A percentile compares a stretch with the other conserved stretches of the same genome.
Conservation (phyloP, 1,140 invertebrate genomes). For the Hylaeus volcanicus region DNA sequence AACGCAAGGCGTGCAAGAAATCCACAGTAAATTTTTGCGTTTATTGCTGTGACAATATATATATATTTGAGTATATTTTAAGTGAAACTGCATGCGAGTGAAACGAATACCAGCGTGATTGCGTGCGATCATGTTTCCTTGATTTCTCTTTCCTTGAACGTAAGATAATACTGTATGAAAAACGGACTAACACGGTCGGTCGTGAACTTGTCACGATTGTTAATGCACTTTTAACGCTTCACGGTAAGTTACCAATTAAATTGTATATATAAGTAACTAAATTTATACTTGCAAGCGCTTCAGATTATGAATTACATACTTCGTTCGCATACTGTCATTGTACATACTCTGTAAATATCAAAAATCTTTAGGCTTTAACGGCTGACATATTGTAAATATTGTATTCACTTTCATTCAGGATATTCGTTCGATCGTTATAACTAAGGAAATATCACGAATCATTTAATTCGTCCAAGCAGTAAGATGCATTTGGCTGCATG, state of each 20-base stretch:
- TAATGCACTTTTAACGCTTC: neutral
- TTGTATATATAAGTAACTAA: slow-evolving; percentile 24
- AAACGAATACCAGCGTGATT: slow-evolving; percentile 4
- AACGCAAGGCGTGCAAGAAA: neutral
- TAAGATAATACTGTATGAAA: neutral
- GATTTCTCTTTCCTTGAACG: neutral
- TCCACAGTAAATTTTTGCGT: neutral
- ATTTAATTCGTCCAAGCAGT: neutral
- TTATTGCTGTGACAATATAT: slow-evolving; percentile 1
- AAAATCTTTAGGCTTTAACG: neutral
- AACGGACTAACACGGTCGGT: neutral
- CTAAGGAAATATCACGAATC: neutral
- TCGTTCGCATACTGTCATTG: neutral
- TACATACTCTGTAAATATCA: neutral
- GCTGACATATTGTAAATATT: slow-evolving; percentile 5
- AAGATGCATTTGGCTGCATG: slow-evolving; percentile 28
- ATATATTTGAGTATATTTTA: neutral
- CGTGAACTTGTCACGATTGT: neutral
- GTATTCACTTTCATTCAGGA: neutral
- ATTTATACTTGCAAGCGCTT: neutral
- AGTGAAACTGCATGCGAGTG: slow-evolving; percentile 43
- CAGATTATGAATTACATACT: neutral
- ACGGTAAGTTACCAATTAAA: slow-evolving; percentile 39
- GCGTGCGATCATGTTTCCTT: neutral
- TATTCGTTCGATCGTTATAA: neutral